Conservation (phyloP, 2,113 vertebrate genomes). For the Ictalurus punctatus region DNA sequence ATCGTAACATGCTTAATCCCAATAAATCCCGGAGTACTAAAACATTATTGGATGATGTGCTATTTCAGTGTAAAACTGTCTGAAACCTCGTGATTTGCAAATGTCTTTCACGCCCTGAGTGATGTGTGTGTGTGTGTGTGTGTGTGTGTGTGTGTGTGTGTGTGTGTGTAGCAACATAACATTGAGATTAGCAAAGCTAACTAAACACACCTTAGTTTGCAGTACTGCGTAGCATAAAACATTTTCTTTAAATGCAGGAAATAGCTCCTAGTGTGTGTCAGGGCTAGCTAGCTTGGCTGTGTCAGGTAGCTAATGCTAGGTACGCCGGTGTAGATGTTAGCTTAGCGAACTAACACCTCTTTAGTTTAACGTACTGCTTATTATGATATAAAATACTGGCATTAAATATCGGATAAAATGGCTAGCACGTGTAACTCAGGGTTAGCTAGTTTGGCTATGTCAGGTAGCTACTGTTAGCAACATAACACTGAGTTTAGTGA, state of each 20-base stretch:
- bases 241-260: neutral
- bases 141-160: neutral
- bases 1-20: neutral
- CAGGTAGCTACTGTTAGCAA: neutral
- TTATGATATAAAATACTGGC: neutral
- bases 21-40: conserved; percentile 17
- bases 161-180: neutral
- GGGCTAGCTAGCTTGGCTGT: neutral
- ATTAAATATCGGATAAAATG: neutral
- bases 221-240: neutral
- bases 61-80: conserved; percentile 7
- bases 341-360: neutral
- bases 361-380: neutral
- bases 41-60: conserved; percentile 1
- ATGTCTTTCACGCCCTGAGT: neutral
- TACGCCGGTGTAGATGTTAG: neutral
- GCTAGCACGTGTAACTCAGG: neutral
- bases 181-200: neutral
- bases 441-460: neutral
- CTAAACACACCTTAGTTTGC: neutral
- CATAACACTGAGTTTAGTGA: neutral
- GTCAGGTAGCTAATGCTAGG: neutral
- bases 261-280: neutral
- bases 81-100: neutral
- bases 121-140: neutral